Evolutionary conservation across 2,113 vertebrate species (phyloP).

Genomic region (Callospermophilus lateralis): DNA sequence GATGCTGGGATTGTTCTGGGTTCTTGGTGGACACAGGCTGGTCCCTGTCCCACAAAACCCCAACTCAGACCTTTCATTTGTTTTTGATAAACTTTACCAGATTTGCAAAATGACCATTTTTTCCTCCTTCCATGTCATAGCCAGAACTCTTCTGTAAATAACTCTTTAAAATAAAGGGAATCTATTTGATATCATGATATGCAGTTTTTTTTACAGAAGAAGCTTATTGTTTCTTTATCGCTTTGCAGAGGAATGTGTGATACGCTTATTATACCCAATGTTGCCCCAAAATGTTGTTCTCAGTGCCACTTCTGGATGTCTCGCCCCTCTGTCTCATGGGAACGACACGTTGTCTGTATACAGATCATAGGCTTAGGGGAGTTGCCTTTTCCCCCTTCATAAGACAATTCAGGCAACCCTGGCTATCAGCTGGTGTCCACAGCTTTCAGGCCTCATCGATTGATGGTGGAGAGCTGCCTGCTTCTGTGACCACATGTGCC

Average conservation of each 20-base stretch:
- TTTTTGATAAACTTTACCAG: background rate
- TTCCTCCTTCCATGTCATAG: background rate
- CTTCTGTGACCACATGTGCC: background rate
- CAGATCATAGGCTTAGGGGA: background rate
- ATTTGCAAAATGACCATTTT: background rate
- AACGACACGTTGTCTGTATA: background rate
- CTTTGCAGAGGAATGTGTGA: background rate
- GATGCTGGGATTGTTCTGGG: background rate
- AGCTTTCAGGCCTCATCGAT: background rate
- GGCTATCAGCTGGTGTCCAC: accelerated
- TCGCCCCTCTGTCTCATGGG: background rate
- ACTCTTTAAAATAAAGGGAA: background rate
- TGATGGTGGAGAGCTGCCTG: background rate
- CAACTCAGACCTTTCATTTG: background rate
- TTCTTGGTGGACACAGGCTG: background rate
- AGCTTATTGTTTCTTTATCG: background rate
- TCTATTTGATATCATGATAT: background rate
- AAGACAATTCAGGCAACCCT: background rate
- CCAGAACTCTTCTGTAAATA: background rate
- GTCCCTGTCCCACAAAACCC: background rate
- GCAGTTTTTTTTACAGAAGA: background rate
- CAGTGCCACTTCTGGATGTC: background rate
- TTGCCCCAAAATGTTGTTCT: background rate
- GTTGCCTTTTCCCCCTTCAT: background rate
- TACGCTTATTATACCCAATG: no score